Base-by-base conservation (phyloP, 2,113 vertebrate species). In the Sminthopsis crassicaudata region DNA sequence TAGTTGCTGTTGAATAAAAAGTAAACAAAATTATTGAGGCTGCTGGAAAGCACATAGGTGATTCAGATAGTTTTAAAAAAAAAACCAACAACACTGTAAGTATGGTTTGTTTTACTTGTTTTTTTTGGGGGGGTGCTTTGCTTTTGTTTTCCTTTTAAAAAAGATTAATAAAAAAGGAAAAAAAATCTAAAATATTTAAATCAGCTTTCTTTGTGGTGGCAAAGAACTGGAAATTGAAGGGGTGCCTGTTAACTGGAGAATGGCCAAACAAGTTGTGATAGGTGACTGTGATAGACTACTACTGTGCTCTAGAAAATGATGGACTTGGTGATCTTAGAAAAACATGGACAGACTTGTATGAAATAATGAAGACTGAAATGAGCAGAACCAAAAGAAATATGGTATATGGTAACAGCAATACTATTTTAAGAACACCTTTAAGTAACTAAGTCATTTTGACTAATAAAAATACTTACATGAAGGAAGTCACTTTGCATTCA, bases 51-150 rank as follows among this genome's bases (percentile, higher is more conserved):
- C 96, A 96, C 36, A 50, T 48, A 89, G 95, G 96, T 98, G 96
- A 98, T 88, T 93, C 1, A 97, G 98, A 97, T 97, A 97, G 97
- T 97, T 95, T 94, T 97, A 84, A 76, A n/a, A n/a, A 60, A 76
- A 19, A n/a, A 12, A 8, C 50, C 50, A 51, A 51, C 50, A 51
- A 9, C 50, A 51, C 9, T 10, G 6, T 51, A 51, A 51, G 2
- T 42, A 1, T 0, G 0, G 46, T 89, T 84, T 27, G 12, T 84
- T 48, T 46, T 2, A 36, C 95, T 98, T 98, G 42, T 0, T 9
- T 9, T 9, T 51, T 51, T 51, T n/a, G n/a, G n/a, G n/a, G n/a
- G n/a, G n/a, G 96, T 90, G 19, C 50, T 51, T 89, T 42, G 36
- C 53, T 96, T 50, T 90, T 84, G 67, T 84, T 84, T 84, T 84